These are phyloP conservation scores for Malacosoma neustria DNA, from an alignment of 2,888 invertebrate genomes.

Conservation along the genomic window DNA sequence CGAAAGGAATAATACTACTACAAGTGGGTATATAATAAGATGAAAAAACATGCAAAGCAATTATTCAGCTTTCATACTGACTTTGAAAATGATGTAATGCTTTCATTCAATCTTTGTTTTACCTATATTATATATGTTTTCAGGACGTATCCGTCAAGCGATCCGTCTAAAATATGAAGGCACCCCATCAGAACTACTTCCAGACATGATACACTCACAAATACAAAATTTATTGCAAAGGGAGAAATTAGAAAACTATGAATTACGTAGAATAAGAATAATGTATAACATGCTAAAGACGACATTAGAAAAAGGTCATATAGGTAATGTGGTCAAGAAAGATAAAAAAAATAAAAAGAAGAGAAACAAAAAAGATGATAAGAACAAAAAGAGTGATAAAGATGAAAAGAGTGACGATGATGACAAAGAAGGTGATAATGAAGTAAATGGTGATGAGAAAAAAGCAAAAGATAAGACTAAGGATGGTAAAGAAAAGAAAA, in stretches of 20 bases:
- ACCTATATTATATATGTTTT: conserved; percentile 11
- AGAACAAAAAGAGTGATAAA: conserved; percentile 3
- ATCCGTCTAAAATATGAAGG: conserved; percentile 42
- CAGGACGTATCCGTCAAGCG: conserved; percentile 51
- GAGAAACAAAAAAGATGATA: conserved; percentile 10
- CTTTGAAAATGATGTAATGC: too few species aligned
- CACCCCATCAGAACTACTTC: conserved; percentile 31
- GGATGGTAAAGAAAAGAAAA: conserved; percentile 15
- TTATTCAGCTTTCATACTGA: too few species aligned
- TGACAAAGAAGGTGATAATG: conserved; percentile 7
- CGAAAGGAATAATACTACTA: too few species aligned
- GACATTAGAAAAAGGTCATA: conserved; percentile 12
- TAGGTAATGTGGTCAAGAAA: conserved; percentile 12
- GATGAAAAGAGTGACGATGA: conserved; percentile 8
- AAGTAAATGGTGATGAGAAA: conserved; percentile 12
- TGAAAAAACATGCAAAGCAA: too few species aligned
- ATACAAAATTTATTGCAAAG: conserved; percentile 39
- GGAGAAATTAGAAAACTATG: conserved; percentile 30
- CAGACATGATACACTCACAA: conserved; percentile 48
- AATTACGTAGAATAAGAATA: conserved; percentile 48
- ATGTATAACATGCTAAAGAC: conserved; percentile 53
- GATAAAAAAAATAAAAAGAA: conserved; percentile 7
- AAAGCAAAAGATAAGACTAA: conserved; percentile 7
- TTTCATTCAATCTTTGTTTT: too few species aligned
- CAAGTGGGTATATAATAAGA: too few species aligned